Percentiles rank a stretch among this genome's conserved stretches.
Conservation (phyloP, 2,888 invertebrate species). For the Shargacucullia verbasci region DNA sequence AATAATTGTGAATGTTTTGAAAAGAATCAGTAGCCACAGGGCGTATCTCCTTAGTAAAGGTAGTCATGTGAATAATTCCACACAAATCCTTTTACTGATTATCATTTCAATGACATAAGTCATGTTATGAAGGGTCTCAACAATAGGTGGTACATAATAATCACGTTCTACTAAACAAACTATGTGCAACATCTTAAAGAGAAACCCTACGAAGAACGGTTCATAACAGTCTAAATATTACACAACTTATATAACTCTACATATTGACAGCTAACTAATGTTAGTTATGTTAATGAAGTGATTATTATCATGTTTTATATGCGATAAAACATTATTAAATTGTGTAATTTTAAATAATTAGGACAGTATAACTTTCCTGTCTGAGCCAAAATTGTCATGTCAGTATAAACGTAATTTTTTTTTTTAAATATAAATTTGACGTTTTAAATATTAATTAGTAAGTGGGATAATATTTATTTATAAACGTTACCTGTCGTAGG, state of each 20-base stretch:
- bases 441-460: too few species aligned
- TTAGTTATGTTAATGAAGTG: constrained; percentile 1
- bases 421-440: too few species aligned
- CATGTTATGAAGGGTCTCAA: constrained; percentile 75
- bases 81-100: constrained; percentile 86
- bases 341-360: background rate
- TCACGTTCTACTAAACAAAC: constrained; percentile 50
- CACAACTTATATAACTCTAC: too few species aligned
- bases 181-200: constrained; percentile 33
- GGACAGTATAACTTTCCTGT: too few species aligned
- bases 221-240: constrained; percentile 18
- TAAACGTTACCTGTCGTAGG: background rate
- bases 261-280: background rate
- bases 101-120: constrained; percentile 88
- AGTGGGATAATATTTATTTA: too few species aligned
- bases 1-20: constrained; percentile 39
- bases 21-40: constrained; percentile 81
- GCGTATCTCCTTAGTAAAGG: constrained; percentile 84
- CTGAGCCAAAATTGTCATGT: too few species aligned
- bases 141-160: constrained; percentile 67
- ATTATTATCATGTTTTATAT: constrained; percentile 8
- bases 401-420: too few species aligned
- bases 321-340: constrained; percentile 2
- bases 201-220: constrained; percentile 23
- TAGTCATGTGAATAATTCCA: constrained; percentile 84